Evolutionary conservation across 1,140 invertebrate species (phyloP), one percentile per base, ranked within the genome.

Genomic region (Penaeus indicus): DNA sequence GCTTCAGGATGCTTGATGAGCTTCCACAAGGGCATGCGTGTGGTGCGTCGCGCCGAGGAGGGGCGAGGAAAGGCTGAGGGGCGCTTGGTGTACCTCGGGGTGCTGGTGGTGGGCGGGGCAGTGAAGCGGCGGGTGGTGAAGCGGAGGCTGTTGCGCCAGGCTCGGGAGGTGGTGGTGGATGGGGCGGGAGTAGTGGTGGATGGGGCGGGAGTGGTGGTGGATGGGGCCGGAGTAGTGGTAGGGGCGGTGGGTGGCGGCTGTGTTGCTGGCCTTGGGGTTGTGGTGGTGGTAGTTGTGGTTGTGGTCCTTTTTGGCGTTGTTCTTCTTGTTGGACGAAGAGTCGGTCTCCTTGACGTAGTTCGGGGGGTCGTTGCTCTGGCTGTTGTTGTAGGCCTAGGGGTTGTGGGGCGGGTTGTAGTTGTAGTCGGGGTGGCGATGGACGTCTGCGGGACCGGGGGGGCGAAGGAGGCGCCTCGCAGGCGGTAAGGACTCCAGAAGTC

Each of bases 21-120:
- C 67, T 89, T 89, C 88, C 88, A 89, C 13, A 89, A 62, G 42
- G 88, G 88, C 88, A 82, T 85, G 38, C 88, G 77, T n/a, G 84
- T 84, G 21, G 83, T 42, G n/a, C 38, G 88, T 32, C 32, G 67
- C 67, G n/a, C 32, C 77, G 77, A 1, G 88, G 82, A 27, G 69
- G 54, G 21, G 83, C 54, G 27, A 21, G n/a, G 32, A 62, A 7
- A 38, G 72, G 83, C n/a, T 78, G 88, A 22, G 64, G 69, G 18
- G 27, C 18, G 27, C 10, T 38, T 54, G 21, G 54, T n/a, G 78
- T 42, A 61, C 32, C 32, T 38, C 47, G 81, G 86, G 13, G 38
- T 32, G 5, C n/a, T 25, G 21, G 86, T 83, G n/a, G 81, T 62
- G 42, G 81, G 80, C 18, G 81, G 25, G 80, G 80, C 62, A 61